Conservation (phyloP, 1,140 invertebrate genomes). For the Leptonema lineaticorne region DNA sequence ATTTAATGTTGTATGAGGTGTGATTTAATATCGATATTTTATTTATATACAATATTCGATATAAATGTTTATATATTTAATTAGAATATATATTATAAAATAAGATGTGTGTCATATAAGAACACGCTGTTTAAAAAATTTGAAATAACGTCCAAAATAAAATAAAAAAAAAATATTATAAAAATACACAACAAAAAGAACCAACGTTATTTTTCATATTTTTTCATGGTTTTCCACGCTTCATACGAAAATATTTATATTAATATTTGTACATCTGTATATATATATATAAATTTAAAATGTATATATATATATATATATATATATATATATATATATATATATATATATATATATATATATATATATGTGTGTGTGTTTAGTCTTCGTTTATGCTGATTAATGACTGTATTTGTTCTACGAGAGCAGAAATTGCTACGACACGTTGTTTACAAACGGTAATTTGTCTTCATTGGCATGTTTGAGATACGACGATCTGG, state of each 20-base stretch:
- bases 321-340: background rate
- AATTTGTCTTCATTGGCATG: conserved; percentile 18
- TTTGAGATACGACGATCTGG: conserved; percentile 10
- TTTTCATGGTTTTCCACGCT: too few species aligned
- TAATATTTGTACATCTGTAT: background rate
- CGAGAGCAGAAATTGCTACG: conserved; percentile 16
- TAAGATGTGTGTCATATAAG: background rate
- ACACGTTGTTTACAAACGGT: conserved; percentile 17
- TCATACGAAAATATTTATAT: too few species aligned
- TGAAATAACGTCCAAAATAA: background rate
- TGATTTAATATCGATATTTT: background rate
- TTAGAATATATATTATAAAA: background rate
- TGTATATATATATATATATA: background rate
- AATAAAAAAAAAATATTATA: background rate
- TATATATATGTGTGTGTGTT: background rate
- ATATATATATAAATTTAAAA: background rate
- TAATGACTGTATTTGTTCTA: conserved; percentile 15
- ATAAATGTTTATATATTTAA: background rate
- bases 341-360: background rate
- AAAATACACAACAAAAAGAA: background rate
- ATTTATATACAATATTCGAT: background rate
- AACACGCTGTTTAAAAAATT: background rate
- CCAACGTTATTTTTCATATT: background rate
- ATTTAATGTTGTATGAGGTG: too few species aligned
- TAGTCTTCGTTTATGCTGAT: conserved; percentile 13